A percentile compares a stretch with the other conserved stretches of the same genome.
phyloP scores from a whole-genome alignment of 2,113 vertebrate genomes.

The Takifugu flavidus region DNA sequence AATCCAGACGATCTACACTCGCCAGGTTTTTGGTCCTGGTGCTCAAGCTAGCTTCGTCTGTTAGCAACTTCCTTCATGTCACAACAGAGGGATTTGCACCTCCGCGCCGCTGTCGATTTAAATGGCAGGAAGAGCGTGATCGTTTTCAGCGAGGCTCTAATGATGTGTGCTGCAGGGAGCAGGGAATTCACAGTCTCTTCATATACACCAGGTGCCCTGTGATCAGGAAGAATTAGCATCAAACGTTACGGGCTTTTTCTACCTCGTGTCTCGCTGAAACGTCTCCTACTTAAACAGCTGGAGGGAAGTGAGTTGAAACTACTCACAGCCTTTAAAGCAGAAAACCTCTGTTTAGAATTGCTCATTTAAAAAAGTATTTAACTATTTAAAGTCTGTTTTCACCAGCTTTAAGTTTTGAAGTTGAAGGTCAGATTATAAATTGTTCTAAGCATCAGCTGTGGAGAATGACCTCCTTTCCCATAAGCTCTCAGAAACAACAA shows the following conservation, averaged over 20 bases:
- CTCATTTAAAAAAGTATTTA: not conserved
- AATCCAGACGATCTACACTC: too few species aligned
- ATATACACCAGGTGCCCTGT: conserved; percentile 13
- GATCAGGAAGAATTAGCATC: conserved; percentile 37
- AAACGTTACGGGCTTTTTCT: conserved; percentile 6
- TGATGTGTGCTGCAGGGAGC: conserved; percentile 19
- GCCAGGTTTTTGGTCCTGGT: too few species aligned
- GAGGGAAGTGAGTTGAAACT: conserved; percentile 10
- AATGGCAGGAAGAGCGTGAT: conserved; percentile 28
- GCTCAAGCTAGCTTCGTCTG: not conserved
- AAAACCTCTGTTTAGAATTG: not conserved
- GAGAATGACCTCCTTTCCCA: too few species aligned
- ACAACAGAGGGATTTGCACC: conserved; percentile 7
- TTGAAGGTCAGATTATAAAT: too few species aligned
- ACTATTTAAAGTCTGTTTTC: not conserved
- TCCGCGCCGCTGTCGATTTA: conserved; percentile 16
- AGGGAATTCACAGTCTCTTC: conserved; percentile 17
- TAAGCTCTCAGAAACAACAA: too few species aligned
- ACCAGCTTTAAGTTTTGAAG: too few species aligned
- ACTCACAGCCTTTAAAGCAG: conserved; percentile 19
- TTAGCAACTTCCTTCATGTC: conserved; percentile 13
- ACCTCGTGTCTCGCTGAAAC: conserved; percentile 1
- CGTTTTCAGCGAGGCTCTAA: conserved; percentile 30
- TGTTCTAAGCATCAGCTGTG: too few species aligned
- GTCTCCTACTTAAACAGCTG: conserved; percentile 12